Evolutionary conservation across 2,113 vertebrate genomes (phyloP).

Genomic region (Macrotis lagotis): DNA sequence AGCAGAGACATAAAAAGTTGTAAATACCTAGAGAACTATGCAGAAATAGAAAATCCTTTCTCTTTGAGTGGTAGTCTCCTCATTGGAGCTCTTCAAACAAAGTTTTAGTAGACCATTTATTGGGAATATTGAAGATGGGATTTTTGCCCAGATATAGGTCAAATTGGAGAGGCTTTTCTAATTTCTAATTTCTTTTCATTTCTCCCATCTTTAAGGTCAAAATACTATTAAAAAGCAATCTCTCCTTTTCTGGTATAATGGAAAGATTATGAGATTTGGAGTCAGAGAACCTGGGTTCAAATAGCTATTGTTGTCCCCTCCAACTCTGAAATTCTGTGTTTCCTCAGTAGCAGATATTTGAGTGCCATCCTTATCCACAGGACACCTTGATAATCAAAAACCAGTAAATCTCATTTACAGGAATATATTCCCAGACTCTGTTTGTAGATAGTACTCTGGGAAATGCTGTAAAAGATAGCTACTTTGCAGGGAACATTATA

Average conservation of each 20-base stretch:
- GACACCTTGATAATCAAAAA: background rate
- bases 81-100: background rate
- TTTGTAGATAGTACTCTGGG: background rate
- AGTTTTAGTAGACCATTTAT: background rate
- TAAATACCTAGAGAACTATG: background rate
- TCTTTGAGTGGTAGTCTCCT: background rate
- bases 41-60: background rate
- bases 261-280: too few relatives aligned
- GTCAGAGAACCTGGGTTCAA: too few relatives aligned
- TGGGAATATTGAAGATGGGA: background rate
- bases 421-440: background rate
- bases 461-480: background rate
- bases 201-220: too few relatives aligned
- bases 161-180: background rate
- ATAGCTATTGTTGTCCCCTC: too few relatives aligned
- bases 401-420: background rate
- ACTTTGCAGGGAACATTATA: background rate
- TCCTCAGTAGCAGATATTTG: too few relatives aligned
- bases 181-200: too few relatives aligned
- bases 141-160: background rate
- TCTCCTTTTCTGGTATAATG: too few relatives aligned
- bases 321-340: too few relatives aligned
- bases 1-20: too few relatives aligned
- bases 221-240: too few relatives aligned
- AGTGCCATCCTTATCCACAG: background rate